A percentile compares a stretch with the other conserved stretches of the same genome.
phyloP scores from a whole-genome alignment of 2,888 invertebrate genomes.

The Micoletzkya japonica region DNA sequence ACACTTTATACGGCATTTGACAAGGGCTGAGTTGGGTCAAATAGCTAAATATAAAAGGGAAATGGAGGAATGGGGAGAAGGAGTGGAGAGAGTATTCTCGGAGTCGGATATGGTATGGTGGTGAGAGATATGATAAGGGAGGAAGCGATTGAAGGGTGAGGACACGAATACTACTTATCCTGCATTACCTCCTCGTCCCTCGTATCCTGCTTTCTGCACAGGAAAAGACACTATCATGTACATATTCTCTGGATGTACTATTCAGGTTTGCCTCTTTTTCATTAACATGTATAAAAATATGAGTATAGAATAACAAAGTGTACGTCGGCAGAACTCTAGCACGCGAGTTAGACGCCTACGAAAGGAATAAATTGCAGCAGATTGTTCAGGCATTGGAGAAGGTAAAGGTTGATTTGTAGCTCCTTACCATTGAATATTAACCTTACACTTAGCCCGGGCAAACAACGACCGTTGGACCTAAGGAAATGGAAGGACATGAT shows the following conservation, averaged over 20 bases:
- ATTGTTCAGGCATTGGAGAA: no score
- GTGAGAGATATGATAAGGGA: neutral
- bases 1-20: slow-evolving; percentile 55
- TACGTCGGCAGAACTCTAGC: slow-evolving; percentile 56
- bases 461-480: no score
- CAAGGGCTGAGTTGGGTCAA: slow-evolving; percentile 46
- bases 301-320: slow-evolving; percentile 57
- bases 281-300: neutral
- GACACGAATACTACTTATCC: slow-evolving; percentile 2
- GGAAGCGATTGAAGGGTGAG: neutral
- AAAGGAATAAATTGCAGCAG: slow-evolving; percentile 44
- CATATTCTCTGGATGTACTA: slow-evolving; percentile 56
- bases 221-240: slow-evolving; percentile 58
- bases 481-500: no score
- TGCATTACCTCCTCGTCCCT: slow-evolving; percentile 36
- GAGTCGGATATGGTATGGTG: slow-evolving; percentile 18
- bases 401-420: no score
- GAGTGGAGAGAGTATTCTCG: slow-evolving; percentile 13
- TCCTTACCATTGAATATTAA: no score
- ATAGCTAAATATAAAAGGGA: slow-evolving; percentile 56
- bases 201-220: slow-evolving; percentile 54
- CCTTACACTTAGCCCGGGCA: no score
- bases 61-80: slow-evolving; percentile 33
- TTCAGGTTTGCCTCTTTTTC: slow-evolving; percentile 43
- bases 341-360: slow-evolving; percentile 51